A percentile compares a stretch with the other conserved stretches of the same genome.
These are phyloP conservation scores for Polyodon spathula DNA, from an alignment of 2,113 vertebrate genomes.

Conservation along the genomic window DNA sequence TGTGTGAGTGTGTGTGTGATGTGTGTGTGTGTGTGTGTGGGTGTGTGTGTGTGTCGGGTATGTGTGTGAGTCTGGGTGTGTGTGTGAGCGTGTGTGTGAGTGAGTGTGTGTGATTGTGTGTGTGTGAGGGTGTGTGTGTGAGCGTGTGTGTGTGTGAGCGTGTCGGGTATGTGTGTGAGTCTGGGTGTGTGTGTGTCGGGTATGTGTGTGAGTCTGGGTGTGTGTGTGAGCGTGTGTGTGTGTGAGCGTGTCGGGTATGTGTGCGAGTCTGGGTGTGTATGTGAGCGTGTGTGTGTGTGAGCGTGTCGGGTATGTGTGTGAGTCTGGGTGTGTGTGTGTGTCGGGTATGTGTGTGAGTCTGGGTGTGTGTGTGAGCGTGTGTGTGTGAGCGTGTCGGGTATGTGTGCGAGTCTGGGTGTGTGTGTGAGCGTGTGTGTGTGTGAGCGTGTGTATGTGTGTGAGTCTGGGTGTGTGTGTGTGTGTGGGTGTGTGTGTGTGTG, in stretches of 20 bases:
- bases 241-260: too few relatives aligned
- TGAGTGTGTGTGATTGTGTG: too few relatives aligned
- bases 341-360: conserved; percentile 17
- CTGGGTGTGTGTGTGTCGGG: conserved; percentile 22
- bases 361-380: too few relatives aligned
- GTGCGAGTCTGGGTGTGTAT: too few relatives aligned
- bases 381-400: too few relatives aligned
- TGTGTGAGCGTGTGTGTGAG: too few relatives aligned
- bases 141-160: conserved; percentile 11
- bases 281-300: background rate
- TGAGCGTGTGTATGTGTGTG: conserved; percentile 19
- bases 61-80: conserved; percentile 6
- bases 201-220: conserved; percentile 10
- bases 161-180: too few relatives aligned
- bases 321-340: conserved; percentile 23
- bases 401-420: too few relatives aligned
- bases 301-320: conserved; percentile 14
- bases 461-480: background rate
- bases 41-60: conserved; percentile 22
- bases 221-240: too few relatives aligned
- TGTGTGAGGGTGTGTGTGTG: background rate
- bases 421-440: conserved; percentile 16
- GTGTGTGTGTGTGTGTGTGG: conserved; percentile 15
- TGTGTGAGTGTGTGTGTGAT: too few relatives aligned
- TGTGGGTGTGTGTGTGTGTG: too few relatives aligned